Evolutionary conservation across 2,888 invertebrate genomes (phyloP), one percentile per base, ranked within the genome.

Genomic region (Heteromurus nitidus): DNA sequence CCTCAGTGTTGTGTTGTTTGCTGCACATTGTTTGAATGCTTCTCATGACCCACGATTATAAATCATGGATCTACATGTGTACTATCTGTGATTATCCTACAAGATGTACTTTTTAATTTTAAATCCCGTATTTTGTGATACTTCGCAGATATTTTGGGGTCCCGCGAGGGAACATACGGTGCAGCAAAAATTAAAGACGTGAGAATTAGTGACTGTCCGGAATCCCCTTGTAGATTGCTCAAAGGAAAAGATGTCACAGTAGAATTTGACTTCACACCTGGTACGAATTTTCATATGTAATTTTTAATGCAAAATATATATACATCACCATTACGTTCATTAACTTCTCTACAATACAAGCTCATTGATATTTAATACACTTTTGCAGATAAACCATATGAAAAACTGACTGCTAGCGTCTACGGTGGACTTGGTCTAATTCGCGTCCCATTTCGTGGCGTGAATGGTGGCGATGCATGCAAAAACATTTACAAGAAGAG

Each of bases 201-300:
- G 2, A 89, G 91, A 2, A 90, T 94, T 3, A 88, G 89, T 20
- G 94, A 94, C 0, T 94, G 94, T 88, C 90, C 90, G 42, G 91
- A 92, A 85, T 91, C 91, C 0, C 90, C 92, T 42, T 93, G 93
- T 88, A 90, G 90, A 83, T 84, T 94, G n/a, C 92, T 90, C 85
- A 91, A 91, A 50, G 92, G 92, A 22, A 88, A 88, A 0, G 88
- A 90, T n/a, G 91, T 91, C 0, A 88, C 89, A 0, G 91, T 94
- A 42, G 89, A 90, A 36, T 92, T 94, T 77, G 92, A 94, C 86
- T 94, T 91, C 85, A 92, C 91, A 18, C 91, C 94, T 30, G 89
- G 93, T 92, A 91, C 92, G 89, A 88, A 72, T 9, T 31, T 28
- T n/a, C n/a, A n/a, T n/a, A n/a, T n/a, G n/a, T n/a, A n/a, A n/a